Conservation (phyloP, 2,797 vertebrate species). For the Micromesistius poutassou region DNA sequence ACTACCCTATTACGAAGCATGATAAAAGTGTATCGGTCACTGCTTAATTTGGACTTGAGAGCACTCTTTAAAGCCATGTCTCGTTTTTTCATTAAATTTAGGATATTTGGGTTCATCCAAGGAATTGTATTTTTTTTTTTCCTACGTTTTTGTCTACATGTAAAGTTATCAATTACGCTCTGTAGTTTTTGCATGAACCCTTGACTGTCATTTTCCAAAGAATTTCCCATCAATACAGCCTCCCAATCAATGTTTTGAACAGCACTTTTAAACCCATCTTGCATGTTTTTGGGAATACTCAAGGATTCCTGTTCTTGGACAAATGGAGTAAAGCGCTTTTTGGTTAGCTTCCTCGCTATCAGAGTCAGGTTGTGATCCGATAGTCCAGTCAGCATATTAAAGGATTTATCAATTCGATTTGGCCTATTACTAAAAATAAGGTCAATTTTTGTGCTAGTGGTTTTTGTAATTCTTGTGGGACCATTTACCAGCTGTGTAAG, state of each 20-base stretch:
- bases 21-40: not conserved
- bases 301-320: no score
- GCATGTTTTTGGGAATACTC: no score
- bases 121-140: not conserved
- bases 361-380: no score
- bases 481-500: not conserved
- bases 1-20: not conserved
- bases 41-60: not conserved
- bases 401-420: conserved; percentile 10
- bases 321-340: no score
- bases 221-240: no score
- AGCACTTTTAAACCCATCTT: no score
- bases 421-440: conserved; percentile 7
- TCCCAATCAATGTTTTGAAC: no score
- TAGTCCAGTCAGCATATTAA: conserved; percentile 7
- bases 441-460: not conserved
- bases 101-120: not conserved
- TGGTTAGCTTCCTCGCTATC: not conserved
- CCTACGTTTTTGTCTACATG: not conserved
- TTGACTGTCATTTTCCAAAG: not conserved
- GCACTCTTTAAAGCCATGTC: no score
- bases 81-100: no score
- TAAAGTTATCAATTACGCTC: not conserved
- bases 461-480: not conserved
- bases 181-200: not conserved